Evolutionary conservation across 2,888 invertebrate genomes (phyloP).

Genomic region (Conus canariensis): DNA sequence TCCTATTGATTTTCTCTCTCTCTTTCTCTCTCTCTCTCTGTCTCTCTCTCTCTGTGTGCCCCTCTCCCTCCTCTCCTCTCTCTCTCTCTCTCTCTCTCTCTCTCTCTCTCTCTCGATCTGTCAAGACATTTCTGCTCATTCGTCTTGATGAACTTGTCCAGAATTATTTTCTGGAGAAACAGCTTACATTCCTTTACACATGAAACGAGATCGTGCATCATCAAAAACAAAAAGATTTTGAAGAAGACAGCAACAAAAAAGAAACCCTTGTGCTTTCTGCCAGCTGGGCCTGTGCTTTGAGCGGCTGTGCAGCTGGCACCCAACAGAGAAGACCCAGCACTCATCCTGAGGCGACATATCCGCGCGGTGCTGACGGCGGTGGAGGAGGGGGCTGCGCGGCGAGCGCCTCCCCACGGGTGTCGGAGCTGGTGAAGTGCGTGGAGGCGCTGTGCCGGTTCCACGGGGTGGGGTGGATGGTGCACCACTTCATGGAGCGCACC

Average conservation of each 20-base stretch:
- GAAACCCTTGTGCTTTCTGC: not conserved
- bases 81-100: not conserved
- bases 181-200: too few relatives aligned
- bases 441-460: not conserved
- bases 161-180: too few relatives aligned
- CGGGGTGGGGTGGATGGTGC: not conserved
- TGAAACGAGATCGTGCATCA: too few relatives aligned
- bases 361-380: not conserved
- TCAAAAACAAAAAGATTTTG: too few relatives aligned
- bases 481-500: not conserved
- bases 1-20: too few relatives aligned
- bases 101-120: not conserved
- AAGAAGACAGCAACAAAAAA: too few relatives aligned
- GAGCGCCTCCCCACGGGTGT: too few relatives aligned
- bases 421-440: not conserved
- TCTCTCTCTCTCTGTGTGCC: too few relatives aligned
- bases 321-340: not conserved
- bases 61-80: too few relatives aligned
- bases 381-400: not conserved
- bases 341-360: not conserved
- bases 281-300: not conserved
- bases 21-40: too few relatives aligned
- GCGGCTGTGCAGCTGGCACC: not conserved
- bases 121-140: not conserved
- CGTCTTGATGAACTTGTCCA: too few relatives aligned